Conservation (phyloP, 92 coral and sea anemone species). For the Paramuricea clavata region DNA sequence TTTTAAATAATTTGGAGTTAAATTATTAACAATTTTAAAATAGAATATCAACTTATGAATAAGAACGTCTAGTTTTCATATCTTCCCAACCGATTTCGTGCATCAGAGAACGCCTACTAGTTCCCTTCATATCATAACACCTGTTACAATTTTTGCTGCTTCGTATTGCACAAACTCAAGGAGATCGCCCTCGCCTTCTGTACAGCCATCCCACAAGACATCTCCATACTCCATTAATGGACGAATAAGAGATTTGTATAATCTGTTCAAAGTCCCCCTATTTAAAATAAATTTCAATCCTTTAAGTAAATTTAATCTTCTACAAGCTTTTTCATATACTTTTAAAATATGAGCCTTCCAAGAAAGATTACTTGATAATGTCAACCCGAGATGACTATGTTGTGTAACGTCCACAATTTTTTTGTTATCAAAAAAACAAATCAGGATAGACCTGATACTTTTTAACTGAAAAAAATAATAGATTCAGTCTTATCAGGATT, state of each 20-base stretch:
- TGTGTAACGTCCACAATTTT: slow-evolving; percentile 22
- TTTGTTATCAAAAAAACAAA: neutral
- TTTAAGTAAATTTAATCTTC: slow-evolving; percentile 7
- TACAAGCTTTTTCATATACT: neutral
- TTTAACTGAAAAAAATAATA: slow-evolving; percentile 17
- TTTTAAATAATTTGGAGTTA: slow-evolving; percentile 28
- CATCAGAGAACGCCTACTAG: slow-evolving; percentile 34
- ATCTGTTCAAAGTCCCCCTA: too few relatives aligned
- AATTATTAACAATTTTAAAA: slow-evolving; percentile 43
- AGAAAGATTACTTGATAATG: too few relatives aligned
- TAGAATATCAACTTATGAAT: slow-evolving; percentile 41
- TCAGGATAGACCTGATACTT: neutral
- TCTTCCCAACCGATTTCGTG: slow-evolving; percentile 58
- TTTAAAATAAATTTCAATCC: slow-evolving; percentile 3
- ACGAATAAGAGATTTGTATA: too few relatives aligned
- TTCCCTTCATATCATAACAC: too few relatives aligned
- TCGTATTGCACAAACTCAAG: too few relatives aligned
- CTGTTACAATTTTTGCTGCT: too few relatives aligned
- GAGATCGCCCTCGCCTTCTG: too few relatives aligned
- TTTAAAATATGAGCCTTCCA: slow-evolving; percentile 29
- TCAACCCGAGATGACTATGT: slow-evolving; percentile 39
- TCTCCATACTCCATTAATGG: too few relatives aligned
- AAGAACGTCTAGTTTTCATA: slow-evolving; percentile 29
- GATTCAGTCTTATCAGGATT: slow-evolving; percentile 44
- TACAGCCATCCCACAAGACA: too few relatives aligned